A percentile compares a stretch with the other conserved stretches of the same genome.
Conservation (phyloP, 2,113 vertebrate species). For the Morone chrysops region DNA sequence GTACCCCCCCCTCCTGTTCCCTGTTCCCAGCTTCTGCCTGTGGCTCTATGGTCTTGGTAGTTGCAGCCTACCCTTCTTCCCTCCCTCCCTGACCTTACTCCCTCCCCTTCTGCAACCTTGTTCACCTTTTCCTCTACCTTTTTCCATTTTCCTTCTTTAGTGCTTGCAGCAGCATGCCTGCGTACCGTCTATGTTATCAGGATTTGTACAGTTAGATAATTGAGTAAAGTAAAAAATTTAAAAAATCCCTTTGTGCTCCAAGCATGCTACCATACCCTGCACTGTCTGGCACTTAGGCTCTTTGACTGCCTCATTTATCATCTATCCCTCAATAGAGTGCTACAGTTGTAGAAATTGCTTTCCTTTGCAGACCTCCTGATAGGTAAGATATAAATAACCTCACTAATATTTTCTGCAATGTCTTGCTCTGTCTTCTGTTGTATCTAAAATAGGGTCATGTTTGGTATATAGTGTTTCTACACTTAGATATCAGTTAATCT, state of each 20-base stretch:
- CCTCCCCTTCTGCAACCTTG: constrained; percentile 42
- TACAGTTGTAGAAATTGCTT: constrained; percentile 72
- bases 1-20: neutral
- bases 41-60: constrained; percentile 20
- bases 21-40: constrained; percentile 30
- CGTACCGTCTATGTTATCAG: neutral
- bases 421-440: constrained; percentile 35
- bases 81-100: constrained; percentile 1
- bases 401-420: constrained; percentile 46
- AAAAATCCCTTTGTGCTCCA: constrained; percentile 23
- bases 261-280: constrained; percentile 61
- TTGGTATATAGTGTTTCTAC: neutral
- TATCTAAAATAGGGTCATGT: constrained; percentile 20
- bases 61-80: constrained; percentile 22
- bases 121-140: constrained; percentile 27
- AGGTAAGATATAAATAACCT: constrained; percentile 71
- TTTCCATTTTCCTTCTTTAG: constrained; percentile 3
- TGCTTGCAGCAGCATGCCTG: constrained; percentile 59
- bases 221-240: neutral
- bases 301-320: constrained; percentile 51
- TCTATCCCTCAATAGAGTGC: constrained; percentile 52
- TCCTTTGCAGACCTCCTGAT: constrained; percentile 77
- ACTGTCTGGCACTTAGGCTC: constrained; percentile 35
- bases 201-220: constrained; percentile 26
- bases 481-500: constrained; percentile 41